Conservation (phyloP, 2,113 vertebrate species). For the Ploceus nigricollis region DNA sequence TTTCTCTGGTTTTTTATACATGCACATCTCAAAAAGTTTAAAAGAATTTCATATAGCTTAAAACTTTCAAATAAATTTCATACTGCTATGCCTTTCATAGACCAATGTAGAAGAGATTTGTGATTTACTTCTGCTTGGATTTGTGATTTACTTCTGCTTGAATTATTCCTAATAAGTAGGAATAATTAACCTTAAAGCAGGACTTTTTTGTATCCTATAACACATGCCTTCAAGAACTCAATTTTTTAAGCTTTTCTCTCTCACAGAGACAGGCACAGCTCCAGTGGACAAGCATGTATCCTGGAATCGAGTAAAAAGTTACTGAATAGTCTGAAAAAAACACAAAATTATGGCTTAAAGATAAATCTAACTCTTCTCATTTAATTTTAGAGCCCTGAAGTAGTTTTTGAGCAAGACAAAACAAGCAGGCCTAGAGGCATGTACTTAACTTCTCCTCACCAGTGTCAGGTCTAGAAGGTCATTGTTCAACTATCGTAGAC, state of each 20-base stretch:
- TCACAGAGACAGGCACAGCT: background rate
- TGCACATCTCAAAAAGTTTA: background rate
- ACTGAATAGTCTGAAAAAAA: background rate
- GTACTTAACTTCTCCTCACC: background rate
- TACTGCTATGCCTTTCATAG: background rate
- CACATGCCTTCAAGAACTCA: background rate
- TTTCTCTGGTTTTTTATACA: background rate
- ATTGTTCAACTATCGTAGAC: background rate
- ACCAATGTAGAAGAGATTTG: background rate
- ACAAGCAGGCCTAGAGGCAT: background rate
- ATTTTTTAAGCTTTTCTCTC: background rate
- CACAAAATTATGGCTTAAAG: background rate
- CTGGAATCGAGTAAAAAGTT: background rate
- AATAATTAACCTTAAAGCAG: background rate
- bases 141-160: background rate
- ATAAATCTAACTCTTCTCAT: background rate
- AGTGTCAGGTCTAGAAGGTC: background rate
- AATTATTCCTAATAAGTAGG: background rate
- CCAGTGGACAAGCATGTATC: background rate
- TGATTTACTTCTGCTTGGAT: background rate
- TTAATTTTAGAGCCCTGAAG: background rate
- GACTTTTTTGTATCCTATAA: background rate
- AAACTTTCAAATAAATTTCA: background rate
- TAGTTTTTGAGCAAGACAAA: background rate
- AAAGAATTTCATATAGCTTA: background rate